Evolutionary conservation across 2,797 vertebrate species (phyloP), one percentile per base, ranked within the genome.

Genomic region (Hybognathus amarus): DNA sequence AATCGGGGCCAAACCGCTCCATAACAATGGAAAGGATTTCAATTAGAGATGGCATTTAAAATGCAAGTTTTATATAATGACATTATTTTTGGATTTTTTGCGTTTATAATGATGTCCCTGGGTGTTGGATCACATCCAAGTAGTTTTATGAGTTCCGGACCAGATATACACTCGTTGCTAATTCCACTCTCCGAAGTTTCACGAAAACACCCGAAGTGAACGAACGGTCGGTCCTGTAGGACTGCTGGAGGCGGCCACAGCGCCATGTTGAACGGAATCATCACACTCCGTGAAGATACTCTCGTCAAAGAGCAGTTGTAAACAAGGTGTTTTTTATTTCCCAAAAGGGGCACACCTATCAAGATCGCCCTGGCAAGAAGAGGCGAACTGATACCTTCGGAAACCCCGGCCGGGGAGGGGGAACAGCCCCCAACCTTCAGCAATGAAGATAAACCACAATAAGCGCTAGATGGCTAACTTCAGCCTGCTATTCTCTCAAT

Each of bases 181-280:
- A 77, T 85, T 74, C 67, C 77, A 92, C 84, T 63, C 92, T 81
- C 92, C 97, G 97, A 97, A 91, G 89, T 87, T 91, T 93, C 89
- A 91, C 95, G 97, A 56, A 88, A 83, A 69, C 13, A 36, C 0
- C 75, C 89, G 89, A 89, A 33, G 67, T 61, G 15, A 77, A 52
- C 88, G 88, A 97, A 96, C 93, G 93, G 93, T 96, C 96, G 94
- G 97, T 97, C 96, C 97, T 97, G 96, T 96, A 95, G 98, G 97
- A 97, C 97, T 97, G 96, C 95, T 97, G 96, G 96, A 98, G 97
- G 97, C 96, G 97, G 97, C 96, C 96, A 94, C 95, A 94, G 95
- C 97, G 97, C 97, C 98, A 99, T 99, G 97, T 99, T 99, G 96
- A 97, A 85, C 96, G 96, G 93, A 96, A 93, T 94, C 92, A 94